These are phyloP conservation scores for Euphonia xanthogaster DNA, from an alignment of 2,797 vertebrate genomes.

Conservation along the genomic window DNA sequence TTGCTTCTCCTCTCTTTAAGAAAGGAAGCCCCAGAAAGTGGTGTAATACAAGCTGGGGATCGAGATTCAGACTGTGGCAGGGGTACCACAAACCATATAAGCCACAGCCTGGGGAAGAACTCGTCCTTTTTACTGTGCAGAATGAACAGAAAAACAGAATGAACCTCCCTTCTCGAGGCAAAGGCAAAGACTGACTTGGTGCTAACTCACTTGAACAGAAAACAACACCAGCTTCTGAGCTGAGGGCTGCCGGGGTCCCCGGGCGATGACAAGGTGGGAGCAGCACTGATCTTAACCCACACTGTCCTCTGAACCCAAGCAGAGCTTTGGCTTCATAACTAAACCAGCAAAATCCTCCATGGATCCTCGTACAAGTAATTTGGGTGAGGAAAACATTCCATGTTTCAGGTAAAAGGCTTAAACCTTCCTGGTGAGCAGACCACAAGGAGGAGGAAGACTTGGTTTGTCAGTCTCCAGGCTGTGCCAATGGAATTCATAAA, in stretches of 20 bases:
- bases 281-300: not conserved
- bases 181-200: not conserved
- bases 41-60: no score
- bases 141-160: not conserved
- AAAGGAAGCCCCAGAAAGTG: not conserved
- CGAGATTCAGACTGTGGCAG: not conserved
- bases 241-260: not conserved
- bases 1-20: not conserved
- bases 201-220: not conserved
- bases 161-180: accelerated
- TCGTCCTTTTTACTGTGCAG: not conserved
- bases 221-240: not conserved
- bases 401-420: not conserved
- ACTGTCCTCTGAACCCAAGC: not conserved
- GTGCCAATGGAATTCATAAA: not conserved
- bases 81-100: not conserved
- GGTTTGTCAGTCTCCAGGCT: not conserved
- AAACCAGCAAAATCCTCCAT: not conserved
- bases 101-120: not conserved
- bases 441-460: not conserved
- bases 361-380: not conserved
- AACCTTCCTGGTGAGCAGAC: not conserved
- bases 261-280: accelerated
- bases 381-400: not conserved
- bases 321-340: not conserved